These are phyloP conservation scores for Ischnura elegans DNA, from an alignment of 2,888 invertebrate species.

Conservation along the genomic window DNA sequence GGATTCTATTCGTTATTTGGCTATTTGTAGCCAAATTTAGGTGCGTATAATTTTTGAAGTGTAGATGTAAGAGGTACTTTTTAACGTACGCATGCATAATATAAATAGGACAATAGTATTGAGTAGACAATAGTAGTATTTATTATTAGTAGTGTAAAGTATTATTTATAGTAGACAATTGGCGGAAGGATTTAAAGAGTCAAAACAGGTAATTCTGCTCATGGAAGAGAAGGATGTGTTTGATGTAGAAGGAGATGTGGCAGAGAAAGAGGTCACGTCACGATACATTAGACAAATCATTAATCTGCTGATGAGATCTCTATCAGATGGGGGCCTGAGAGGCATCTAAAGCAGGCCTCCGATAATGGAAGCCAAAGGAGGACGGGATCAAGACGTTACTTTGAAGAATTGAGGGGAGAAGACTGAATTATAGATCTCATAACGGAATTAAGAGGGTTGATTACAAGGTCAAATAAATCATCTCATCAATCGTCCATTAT, in stretches of 20 bases:
- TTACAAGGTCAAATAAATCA: too few relatives aligned
- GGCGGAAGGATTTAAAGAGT: not conserved
- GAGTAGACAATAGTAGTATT: too few relatives aligned
- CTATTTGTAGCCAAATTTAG: too few relatives aligned
- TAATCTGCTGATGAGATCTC: not conserved
- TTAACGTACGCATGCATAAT: too few relatives aligned
- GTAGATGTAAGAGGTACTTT: too few relatives aligned
- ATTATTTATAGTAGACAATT: not conserved
- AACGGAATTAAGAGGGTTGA: too few relatives aligned
- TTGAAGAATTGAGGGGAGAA: not conserved
- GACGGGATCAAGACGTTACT: constrained; percentile 4
- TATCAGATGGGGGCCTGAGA: not conserved
- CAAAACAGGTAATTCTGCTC: not conserved
- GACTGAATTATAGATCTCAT: not conserved
- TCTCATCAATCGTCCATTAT: too few relatives aligned
- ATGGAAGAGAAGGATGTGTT: not conserved
- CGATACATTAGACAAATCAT: not conserved
- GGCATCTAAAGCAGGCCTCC: not conserved
- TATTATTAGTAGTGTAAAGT: not conserved
- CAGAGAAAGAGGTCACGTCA: not conserved
- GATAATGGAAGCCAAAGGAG: not conserved
- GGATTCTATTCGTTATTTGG: too few relatives aligned
- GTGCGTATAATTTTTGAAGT: too few relatives aligned
- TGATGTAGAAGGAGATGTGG: not conserved
- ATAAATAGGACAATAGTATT: too few relatives aligned